Conservation (phyloP, 2,797 vertebrate genomes). For the Rhynchonycteris naso region DNA sequence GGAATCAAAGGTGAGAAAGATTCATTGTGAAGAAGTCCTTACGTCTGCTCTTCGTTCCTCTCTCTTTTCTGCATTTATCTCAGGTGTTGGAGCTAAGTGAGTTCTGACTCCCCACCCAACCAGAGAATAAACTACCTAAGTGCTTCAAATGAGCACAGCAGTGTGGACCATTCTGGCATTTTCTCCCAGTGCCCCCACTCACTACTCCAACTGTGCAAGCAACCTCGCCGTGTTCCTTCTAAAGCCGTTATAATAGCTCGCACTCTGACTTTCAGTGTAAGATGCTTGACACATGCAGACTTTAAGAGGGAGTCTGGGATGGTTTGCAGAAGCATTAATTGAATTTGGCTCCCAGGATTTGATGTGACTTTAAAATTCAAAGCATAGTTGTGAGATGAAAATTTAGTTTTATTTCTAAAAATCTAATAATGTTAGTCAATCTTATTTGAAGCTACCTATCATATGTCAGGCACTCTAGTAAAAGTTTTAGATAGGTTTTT, state of each 20-base stretch:
- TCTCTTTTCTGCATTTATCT: neutral
- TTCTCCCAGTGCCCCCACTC: neutral
- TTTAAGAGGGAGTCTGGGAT: neutral
- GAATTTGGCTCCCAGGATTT: conserved; percentile 19
- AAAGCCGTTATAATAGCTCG: neutral
- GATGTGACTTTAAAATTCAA: conserved; percentile 51
- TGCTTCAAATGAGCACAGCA: neutral
- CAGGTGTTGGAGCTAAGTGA: neutral
- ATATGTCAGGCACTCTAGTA: neutral
- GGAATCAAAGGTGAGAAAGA: neutral
- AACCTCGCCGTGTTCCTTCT: neutral
- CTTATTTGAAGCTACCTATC: neutral
- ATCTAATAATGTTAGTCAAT: conserved; percentile 44
- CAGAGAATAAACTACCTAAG: neutral
- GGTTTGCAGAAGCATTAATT: neutral
- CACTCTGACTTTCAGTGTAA: neutral
- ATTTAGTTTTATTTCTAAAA: conserved; percentile 60
- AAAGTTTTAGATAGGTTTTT: conserved; percentile 33
- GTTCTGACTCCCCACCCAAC: neutral
- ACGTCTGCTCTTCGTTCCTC: neutral
- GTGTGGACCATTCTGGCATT: neutral
- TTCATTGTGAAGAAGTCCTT: neutral
- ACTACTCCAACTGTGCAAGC: neutral
- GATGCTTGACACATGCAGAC: neutral
- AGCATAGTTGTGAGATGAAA: conserved; percentile 40